Evolutionary conservation across 23 tunicate species (phyloP).

Genomic region (Phallusia fumigata): DNA sequence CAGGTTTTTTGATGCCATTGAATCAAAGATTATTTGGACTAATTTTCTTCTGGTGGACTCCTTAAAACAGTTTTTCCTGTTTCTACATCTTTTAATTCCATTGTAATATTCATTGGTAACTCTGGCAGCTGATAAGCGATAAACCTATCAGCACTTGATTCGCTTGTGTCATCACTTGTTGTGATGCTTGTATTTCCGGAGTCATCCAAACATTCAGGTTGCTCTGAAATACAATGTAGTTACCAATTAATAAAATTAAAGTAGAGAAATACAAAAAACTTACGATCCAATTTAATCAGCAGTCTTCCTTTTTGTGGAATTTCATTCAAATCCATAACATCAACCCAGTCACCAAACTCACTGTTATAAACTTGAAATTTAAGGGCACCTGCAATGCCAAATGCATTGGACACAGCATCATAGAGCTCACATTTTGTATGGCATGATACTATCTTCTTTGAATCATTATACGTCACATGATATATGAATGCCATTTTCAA

Average conservation of each 20-base stretch:
- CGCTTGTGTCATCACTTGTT: neutral
- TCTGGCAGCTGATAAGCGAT: neutral
- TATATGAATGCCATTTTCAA: neutral
- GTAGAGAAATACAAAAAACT: neutral
- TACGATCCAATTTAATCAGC: neutral
- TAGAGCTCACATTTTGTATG: neutral
- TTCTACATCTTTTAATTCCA: neutral
- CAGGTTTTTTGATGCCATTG: neutral
- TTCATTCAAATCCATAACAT: slow-evolving; percentile 9
- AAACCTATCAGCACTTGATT: neutral
- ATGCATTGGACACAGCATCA: neutral
- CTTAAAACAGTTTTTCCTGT: neutral
- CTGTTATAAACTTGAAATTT: neutral
- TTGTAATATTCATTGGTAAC: neutral
- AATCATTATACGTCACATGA: neutral
- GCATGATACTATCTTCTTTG: neutral
- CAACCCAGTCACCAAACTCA: slow-evolving; percentile 18
- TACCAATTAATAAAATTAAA: neutral
- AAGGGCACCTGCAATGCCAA: neutral
- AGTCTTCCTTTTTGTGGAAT: neutral
- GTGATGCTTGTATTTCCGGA: neutral
- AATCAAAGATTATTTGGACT: neutral
- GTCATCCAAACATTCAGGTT: no score
- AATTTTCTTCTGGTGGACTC: neutral
- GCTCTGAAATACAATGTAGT: no score